phyloP scores from a whole-genome alignment of 2,113 vertebrate species.

The Nesogale talazaci region DNA sequence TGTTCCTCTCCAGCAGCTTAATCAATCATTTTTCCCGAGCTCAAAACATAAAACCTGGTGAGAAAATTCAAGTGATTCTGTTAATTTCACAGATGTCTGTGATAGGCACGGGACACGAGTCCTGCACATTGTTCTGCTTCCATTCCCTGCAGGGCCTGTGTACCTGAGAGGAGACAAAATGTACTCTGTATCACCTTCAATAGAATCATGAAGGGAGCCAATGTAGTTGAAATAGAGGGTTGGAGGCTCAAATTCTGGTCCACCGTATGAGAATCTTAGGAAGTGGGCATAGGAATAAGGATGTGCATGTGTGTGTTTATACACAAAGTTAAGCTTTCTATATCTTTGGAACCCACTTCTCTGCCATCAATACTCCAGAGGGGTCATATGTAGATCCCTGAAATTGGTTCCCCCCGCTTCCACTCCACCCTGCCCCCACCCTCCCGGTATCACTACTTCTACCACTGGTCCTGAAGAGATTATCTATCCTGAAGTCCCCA shows the following conservation, averaged over 20 bases:
- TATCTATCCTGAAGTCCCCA: too few species aligned
- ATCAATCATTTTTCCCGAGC: conserved; percentile 1
- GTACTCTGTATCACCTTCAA: not conserved
- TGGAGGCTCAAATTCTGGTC: not conserved
- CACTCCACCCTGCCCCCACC: too few species aligned
- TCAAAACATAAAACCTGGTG: not conserved
- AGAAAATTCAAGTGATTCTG: not conserved
- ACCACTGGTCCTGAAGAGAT: too few species aligned
- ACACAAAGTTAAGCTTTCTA: too few species aligned
- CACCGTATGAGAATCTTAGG: not conserved
- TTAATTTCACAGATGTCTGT: conserved; percentile 44
- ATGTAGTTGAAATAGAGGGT: not conserved
- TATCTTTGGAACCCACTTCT: too few species aligned
- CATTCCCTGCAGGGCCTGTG: not conserved
- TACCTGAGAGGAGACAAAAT: not conserved
- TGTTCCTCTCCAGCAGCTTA: conserved; percentile 14
- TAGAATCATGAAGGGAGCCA: not conserved
- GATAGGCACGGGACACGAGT: not conserved
- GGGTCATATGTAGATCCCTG: too few species aligned
- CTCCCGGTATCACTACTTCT: too few species aligned
- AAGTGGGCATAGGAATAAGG: too few species aligned
- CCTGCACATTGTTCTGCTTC: not conserved
- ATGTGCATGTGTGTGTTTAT: too few species aligned
- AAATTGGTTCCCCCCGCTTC: too few species aligned
- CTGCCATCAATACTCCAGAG: too few species aligned